Conservation (phyloP, 2,888 invertebrate species). For the Falcaria lacertinaria region DNA sequence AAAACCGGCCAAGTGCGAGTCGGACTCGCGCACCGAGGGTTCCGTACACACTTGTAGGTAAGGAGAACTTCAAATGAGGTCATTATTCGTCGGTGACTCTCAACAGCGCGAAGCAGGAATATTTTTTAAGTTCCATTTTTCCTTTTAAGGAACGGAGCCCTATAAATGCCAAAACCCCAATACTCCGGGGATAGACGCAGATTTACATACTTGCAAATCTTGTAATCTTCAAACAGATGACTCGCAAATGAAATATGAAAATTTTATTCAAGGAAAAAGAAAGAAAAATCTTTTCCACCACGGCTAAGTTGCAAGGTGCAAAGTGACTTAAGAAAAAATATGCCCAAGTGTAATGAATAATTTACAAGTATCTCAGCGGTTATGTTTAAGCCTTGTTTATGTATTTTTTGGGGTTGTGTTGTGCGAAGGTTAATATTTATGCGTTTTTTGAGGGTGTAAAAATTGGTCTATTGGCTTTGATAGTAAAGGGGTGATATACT, state of each 20-base stretch:
- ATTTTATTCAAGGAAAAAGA: constrained; percentile 24
- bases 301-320: constrained; percentile 24
- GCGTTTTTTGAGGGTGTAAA: constrained; percentile 16
- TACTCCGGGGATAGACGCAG: constrained; percentile 16
- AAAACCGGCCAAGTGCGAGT: too few species aligned
- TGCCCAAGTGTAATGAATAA: constrained; percentile 21
- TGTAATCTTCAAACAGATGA: constrained; percentile 27
- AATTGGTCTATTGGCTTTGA: neutral
- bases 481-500: neutral
- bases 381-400: constrained; percentile 32
- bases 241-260: constrained; percentile 30
- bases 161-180: constrained; percentile 5
- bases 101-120: too few species aligned
- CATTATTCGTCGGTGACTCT: too few species aligned
- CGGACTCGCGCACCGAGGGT: too few species aligned
- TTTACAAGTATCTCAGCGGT: constrained; percentile 26
- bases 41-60: too few species aligned
- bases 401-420: constrained; percentile 15
- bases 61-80: too few species aligned
- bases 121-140: too few species aligned
- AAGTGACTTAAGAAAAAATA: constrained; percentile 27
- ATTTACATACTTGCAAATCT: constrained; percentile 29
- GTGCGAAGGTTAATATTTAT: constrained; percentile 33
- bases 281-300: constrained; percentile 10
- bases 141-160: too few species aligned